These are phyloP conservation scores for Mactromeris polynyma DNA, from an alignment of 2,888 invertebrate species.

Conservation along the genomic window DNA sequence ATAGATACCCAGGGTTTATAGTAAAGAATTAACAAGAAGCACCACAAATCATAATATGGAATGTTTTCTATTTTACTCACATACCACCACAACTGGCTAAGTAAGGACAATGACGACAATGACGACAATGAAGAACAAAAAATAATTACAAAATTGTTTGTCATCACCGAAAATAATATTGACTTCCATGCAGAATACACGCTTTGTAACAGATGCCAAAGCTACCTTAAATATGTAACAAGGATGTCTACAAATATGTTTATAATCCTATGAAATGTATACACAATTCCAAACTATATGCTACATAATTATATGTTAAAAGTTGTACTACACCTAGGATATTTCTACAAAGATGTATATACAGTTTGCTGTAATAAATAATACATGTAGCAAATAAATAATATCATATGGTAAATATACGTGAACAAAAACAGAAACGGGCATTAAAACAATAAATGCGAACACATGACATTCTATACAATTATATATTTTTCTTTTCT, in stretches of 20 bases:
- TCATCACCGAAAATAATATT: neutral
- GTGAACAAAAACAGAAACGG: neutral
- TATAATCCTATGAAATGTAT: too few species aligned
- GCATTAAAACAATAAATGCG: neutral
- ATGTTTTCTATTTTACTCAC: neutral
- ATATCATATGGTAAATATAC: constrained; percentile 36
- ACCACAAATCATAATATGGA: constrained; percentile 17
- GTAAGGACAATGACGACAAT: too few species aligned
- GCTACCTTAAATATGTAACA: neutral
- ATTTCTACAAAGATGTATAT: neutral
- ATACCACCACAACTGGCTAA: too few species aligned
- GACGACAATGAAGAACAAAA: too few species aligned
- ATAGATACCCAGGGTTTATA: neutral
- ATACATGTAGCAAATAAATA: constrained; percentile 42
- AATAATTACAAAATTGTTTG: neutral
- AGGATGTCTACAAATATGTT: too few species aligned
- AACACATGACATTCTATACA: constrained; percentile 18
- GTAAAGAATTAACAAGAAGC: neutral
- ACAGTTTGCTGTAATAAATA: neutral
- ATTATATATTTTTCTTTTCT: too few species aligned
- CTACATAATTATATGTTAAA: too few species aligned
- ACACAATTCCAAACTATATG: too few species aligned
- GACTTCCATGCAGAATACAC: neutral
- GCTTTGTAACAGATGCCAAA: neutral
- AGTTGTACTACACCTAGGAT: neutral